These are phyloP conservation scores for Chionoecetes opilio DNA, from an alignment of 1,140 invertebrate species.

Conservation along the genomic window DNA sequence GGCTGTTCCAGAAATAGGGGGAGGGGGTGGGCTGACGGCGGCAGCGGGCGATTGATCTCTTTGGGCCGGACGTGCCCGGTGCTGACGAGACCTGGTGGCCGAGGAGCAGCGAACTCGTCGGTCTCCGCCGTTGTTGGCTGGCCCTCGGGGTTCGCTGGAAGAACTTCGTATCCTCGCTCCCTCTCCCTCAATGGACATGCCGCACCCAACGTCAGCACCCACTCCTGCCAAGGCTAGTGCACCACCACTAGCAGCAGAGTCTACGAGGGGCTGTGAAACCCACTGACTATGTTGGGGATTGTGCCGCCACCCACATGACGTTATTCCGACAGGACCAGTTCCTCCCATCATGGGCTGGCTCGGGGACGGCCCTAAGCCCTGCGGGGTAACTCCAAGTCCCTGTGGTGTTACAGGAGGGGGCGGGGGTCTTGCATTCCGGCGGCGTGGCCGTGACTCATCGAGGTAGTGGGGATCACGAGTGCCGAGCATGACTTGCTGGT, in stretches of 20 bases:
- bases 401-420: slow-evolving; percentile 72
- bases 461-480: slow-evolving; percentile 72
- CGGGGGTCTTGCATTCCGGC: slow-evolving; percentile 67
- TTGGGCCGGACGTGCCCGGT: slow-evolving; percentile 80
- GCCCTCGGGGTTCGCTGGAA: slow-evolving; percentile 82
- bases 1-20: slow-evolving; percentile 84
- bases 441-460: slow-evolving; percentile 63
- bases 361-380: slow-evolving; percentile 63
- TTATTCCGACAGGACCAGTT: slow-evolving; percentile 90
- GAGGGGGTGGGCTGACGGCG: slow-evolving; percentile 85
- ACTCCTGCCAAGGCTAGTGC: slow-evolving; percentile 45
- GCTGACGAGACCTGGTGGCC: slow-evolving; percentile 77
- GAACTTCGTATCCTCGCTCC: slow-evolving; percentile 82
- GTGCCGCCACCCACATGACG: slow-evolving; percentile 87
- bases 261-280: slow-evolving; percentile 80
- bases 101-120: slow-evolving; percentile 79
- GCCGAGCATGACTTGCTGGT: slow-evolving; percentile 60
- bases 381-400: slow-evolving; percentile 67
- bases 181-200: slow-evolving; percentile 75
- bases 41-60: slow-evolving; percentile 82
- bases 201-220: slow-evolving; percentile 65
- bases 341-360: slow-evolving; percentile 48
- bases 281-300: slow-evolving; percentile 66
- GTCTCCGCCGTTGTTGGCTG: slow-evolving; percentile 81
- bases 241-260: slow-evolving; percentile 55